Evolutionary conservation across 1,140 invertebrate species (phyloP), one percentile per base, ranked within the genome.

Genomic region (Danaus melanippus): DNA sequence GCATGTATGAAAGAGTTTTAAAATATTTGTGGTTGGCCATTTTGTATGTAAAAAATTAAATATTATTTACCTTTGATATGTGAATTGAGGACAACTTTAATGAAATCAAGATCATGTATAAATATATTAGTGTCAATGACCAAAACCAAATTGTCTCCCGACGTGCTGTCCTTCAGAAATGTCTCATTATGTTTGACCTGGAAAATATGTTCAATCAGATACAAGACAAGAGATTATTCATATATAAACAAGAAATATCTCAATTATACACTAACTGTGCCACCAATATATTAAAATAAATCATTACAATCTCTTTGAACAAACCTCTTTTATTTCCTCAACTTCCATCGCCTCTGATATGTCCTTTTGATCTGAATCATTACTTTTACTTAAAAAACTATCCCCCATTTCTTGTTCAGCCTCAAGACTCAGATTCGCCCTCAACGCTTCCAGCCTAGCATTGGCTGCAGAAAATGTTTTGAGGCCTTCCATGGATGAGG

Each of bases 91-190:
- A 82, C 74, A 74, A 75, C 70, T 53, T 80, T 82, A 9, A 82
- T 79, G n/a, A 77, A 68, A 71, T 80, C 71, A 12, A 86, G 56
- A 12, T 86, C 76, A 53, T 82, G 77, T 64, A 86, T 79, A 58
- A 86, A 84, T 65, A 84, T 79, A 62, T 86, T 86, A 46, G 82
- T 86, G 53, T 86, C 82, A 1, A 86, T 74, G 51, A 86, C 79
- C 53, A 86, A 58, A 12, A 84, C 71, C 32, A 68, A 12, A 71
- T 53, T 21, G 46, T 68, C 54, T 54, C 66, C 44, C 54, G 65
- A 55, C 7, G 12, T 43, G 8, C 17, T 53, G 15, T 61, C 56
- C 9, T 42, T 60, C 39, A 49, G 12, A 54, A 44, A 52, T 39
- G 50, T 45, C 9, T 61, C 60, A 51, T 52, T 50, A 42, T 46